Evolutionary conservation across 2,797 vertebrate genomes (phyloP).

Genomic region (Carapus acus): DNA sequence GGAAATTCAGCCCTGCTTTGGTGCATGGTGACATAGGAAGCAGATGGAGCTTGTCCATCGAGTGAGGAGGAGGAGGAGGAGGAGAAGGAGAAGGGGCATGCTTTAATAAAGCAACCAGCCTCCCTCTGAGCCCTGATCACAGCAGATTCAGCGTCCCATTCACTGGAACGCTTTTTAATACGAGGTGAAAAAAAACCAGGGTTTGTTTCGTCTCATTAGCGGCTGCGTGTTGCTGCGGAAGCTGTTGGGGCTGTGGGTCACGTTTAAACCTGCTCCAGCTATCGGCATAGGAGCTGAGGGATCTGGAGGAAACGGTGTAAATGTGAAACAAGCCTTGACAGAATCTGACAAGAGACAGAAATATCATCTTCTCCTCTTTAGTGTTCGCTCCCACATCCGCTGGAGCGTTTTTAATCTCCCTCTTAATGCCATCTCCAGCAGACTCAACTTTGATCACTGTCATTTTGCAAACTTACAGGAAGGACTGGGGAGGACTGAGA

Average conservation of each 20-base stretch:
- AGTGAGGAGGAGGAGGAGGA: too few species aligned
- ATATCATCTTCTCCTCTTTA: constrained; percentile 37
- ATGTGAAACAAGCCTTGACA: constrained; percentile 72
- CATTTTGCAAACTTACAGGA: constrained; percentile 64
- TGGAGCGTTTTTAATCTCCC: constrained; percentile 62
- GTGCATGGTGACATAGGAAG: too few species aligned
- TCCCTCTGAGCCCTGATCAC: too few species aligned
- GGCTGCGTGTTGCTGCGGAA: constrained; percentile 30
- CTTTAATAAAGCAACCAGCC: too few species aligned
- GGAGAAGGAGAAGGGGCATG: too few species aligned
- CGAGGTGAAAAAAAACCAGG: not conserved
- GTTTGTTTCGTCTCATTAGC: constrained; percentile 13
- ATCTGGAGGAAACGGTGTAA: constrained; percentile 60
- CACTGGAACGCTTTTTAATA: not conserved
- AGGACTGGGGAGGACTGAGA: constrained; percentile 54
- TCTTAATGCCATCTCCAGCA: constrained; percentile 63
- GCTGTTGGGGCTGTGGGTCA: constrained; percentile 56
- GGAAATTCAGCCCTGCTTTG: too few species aligned
- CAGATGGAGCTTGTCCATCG: too few species aligned
- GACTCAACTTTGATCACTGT: constrained; percentile 72
- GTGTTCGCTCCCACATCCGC: constrained; percentile 56
- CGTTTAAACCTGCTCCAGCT: constrained; percentile 48
- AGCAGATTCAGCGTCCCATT: too few species aligned
- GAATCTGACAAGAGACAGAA: constrained; percentile 65
- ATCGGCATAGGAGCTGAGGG: constrained; percentile 49